Percentiles rank a stretch among this genome's conserved stretches.
Evolutionary conservation across 1,140 invertebrate species (phyloP).

Genomic region (Bombus haemorrhoidalis): DNA sequence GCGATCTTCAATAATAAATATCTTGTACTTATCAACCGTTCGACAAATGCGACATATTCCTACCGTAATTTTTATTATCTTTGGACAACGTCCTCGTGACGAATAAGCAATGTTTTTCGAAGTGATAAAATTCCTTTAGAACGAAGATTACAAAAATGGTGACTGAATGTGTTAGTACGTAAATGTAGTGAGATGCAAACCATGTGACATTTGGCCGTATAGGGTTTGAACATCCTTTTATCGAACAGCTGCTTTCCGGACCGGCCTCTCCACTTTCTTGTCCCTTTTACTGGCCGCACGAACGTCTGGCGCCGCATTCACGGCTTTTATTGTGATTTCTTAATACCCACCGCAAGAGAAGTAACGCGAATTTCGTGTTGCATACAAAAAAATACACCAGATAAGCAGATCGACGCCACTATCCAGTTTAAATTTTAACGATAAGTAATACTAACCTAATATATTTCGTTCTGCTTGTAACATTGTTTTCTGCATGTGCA

Average conservation of each 20-base stretch:
- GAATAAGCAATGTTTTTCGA: neutral
- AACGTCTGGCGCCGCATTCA: neutral
- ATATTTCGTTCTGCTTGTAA: neutral
- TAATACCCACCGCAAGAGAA: neutral
- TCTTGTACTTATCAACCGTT: neutral
- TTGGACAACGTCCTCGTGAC: neutral
- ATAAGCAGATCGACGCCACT: neutral
- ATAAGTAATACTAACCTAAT: neutral
- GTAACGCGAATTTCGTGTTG: neutral
- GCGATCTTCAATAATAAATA: neutral
- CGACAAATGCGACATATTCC: neutral
- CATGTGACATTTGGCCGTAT: neutral
- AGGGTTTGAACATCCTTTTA: constrained; percentile 15
- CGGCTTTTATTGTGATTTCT: constrained; percentile 33
- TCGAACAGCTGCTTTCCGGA: constrained; percentile 38
- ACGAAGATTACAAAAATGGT: neutral
- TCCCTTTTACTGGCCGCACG: constrained; percentile 26
- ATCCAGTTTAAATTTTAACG: neutral
- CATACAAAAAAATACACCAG: neutral
- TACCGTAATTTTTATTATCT: neutral
- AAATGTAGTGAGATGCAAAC: neutral
- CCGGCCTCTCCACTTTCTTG: constrained; percentile 14
- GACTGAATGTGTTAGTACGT: neutral
- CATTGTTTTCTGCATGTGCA: neutral
- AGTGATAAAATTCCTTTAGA: too few relatives aligned